Base-by-base conservation (phyloP, 1,140 invertebrate species). In the Pachypsylla venusta region DNA sequence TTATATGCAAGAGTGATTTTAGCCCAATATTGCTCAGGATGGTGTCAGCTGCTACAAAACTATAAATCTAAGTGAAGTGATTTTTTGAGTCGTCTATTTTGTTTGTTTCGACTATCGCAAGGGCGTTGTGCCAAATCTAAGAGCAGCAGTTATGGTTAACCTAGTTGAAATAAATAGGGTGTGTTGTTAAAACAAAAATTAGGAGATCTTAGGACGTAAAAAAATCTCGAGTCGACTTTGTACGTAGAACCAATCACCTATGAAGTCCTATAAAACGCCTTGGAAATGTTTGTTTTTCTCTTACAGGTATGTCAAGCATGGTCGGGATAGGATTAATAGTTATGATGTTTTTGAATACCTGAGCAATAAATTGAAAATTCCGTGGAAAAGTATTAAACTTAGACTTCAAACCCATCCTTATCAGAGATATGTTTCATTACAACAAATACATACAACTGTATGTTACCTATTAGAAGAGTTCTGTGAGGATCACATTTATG, bases 221-320 rank as follows among this genome's bases (percentile, higher is more conserved):
- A 35, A 35, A 12, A 16, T 35, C 16, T 35, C 30, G 16, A 16
- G 16, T 35, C n/a, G n/a, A 35, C 30, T 16, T 35, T 35, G 30
- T 12, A 16, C 10, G 16, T 12, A 16, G 30, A 35, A 16, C 16
- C 10, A 35, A 10, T 16, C 30, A 35, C 10, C 10, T 35, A 35
- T 12, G 30, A 35, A n/a, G n/a, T 35, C 30, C 10, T 12, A 35
- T 35, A 16, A 35, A 35, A 35, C 16, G 30, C 16, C 16, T 35
- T 35, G 30, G 10, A 10, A 10, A 35, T 10, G 16, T 35, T 35
- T 35, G 30, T 35, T 35, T 35, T 35, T 48, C n/a, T 48, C 22
- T 22, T 48, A n/a, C 42, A 48, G 42, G 42, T 48, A 48, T 48
- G 42, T 19, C n/a, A 48, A 48, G 42, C 42, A 48, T 48, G 42